Evolutionary conservation across 2,797 vertebrate species (phyloP).

Genomic region (Hoplostethus atlanticus): DNA sequence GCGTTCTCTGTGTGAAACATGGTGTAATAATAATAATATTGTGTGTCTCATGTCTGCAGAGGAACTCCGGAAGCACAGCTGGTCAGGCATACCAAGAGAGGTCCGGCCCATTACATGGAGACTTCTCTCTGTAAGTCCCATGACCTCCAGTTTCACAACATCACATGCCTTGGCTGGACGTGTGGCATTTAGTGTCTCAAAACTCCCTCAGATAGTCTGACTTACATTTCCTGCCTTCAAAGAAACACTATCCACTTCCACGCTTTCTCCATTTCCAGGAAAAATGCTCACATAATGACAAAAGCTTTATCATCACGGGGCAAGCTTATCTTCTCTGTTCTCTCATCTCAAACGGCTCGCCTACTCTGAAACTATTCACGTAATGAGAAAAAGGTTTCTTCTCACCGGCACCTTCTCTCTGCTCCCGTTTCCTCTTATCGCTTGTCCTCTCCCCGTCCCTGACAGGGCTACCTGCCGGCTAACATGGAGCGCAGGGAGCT

Average conservation of each 20-base stretch:
- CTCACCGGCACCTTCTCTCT: background rate
- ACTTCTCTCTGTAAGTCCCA: conserved; percentile 93
- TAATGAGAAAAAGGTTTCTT: conserved; percentile 3
- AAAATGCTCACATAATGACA: background rate
- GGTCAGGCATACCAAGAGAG: conserved; percentile 96
- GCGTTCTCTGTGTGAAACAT: background rate
- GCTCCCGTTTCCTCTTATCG: background rate
- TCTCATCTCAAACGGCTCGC: conserved; percentile 31
- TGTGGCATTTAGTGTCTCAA: background rate
- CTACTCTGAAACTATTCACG: conserved; percentile 13
- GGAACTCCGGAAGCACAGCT: conserved; percentile 97
- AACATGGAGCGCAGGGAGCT: conserved; percentile 93
- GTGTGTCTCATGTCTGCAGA: conserved; percentile 81
- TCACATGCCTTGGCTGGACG: conserved; percentile 1
- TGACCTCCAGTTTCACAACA: background rate
- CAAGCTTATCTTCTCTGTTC: conserved; percentile 18
- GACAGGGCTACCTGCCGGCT: conserved; percentile 95
- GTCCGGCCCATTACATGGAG: conserved; percentile 97
- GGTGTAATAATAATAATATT: background rate
- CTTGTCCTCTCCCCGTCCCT: background rate
- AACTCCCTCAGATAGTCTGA: background rate
- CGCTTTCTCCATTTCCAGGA: background rate
- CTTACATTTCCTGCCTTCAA: background rate
- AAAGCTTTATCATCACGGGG: conserved; percentile 3
- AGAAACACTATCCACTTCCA: background rate